Conservation (phyloP, 2,888 invertebrate species). For the Drosophila anomelani region DNA sequence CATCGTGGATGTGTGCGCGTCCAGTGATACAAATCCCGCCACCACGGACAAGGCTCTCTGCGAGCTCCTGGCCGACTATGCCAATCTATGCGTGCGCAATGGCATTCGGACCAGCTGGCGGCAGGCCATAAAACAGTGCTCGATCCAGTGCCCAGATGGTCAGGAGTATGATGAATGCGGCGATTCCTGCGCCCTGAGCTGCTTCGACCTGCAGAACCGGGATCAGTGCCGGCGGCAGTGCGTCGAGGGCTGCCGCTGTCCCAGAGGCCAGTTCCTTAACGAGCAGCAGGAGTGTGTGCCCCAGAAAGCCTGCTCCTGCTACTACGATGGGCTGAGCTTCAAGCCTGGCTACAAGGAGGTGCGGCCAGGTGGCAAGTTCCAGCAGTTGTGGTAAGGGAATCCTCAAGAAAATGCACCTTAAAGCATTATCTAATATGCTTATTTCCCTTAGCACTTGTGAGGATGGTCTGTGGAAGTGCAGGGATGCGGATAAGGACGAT, state of each 20-base stretch:
- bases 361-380: slow-evolving; percentile 88
- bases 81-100: slow-evolving; percentile 1
- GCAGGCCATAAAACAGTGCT: slow-evolving; percentile 87
- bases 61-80: slow-evolving; percentile 2
- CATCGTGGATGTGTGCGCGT: not conserved
- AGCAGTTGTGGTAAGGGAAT: slow-evolving; percentile 84
- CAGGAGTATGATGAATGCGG: slow-evolving; percentile 94
- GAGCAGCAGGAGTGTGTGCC: slow-evolving; percentile 90
- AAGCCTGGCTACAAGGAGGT: slow-evolving; percentile 91
- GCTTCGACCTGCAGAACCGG: slow-evolving; percentile 86
- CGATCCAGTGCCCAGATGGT: slow-evolving; percentile 90
- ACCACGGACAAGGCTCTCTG: slow-evolving; percentile 3
- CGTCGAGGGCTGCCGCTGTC: slow-evolving; percentile 96
- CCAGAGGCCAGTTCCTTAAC: slow-evolving; percentile 90
- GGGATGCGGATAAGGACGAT: slow-evolving; percentile 88
- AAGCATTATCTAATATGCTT: not conserved
- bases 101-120: not conserved
- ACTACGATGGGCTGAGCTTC: slow-evolving; percentile 89
- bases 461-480: slow-evolving; percentile 90
- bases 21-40: not conserved
- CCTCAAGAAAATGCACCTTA: slow-evolving; percentile 84
- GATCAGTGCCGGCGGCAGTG: slow-evolving; percentile 85
- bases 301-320: slow-evolving; percentile 91
- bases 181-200: slow-evolving; percentile 91
- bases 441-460: slow-evolving; percentile 86